Percentiles rank a stretch among this genome's conserved stretches.
phyloP scores from a whole-genome alignment of 2,113 vertebrate species.

The Illadopsis cleaveri region DNA sequence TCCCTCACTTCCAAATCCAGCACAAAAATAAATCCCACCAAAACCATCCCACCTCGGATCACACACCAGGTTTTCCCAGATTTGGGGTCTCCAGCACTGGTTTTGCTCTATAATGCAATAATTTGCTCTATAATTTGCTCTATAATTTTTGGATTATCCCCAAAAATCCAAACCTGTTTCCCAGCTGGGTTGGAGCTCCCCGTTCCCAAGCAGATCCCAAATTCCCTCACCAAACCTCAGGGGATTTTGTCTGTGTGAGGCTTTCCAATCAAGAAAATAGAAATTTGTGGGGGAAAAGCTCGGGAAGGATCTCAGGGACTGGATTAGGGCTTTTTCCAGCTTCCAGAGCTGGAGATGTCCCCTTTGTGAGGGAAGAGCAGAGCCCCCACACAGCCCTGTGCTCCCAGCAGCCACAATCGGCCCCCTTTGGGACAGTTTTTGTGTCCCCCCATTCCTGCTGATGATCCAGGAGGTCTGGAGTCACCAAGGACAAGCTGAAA shows the following conservation, averaged over 20 bases:
- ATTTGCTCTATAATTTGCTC: too few relatives aligned
- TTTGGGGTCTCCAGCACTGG: rapidly evolving
- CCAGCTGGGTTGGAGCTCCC: background rate
- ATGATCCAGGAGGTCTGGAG: background rate
- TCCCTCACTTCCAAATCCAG: background rate
- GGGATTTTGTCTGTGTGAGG: background rate
- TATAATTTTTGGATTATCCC: background rate
- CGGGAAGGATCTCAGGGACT: background rate
- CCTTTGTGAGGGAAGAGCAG: background rate
- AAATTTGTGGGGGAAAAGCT: background rate
- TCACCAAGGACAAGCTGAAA: background rate
- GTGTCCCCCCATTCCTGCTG: background rate
- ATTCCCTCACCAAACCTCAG: background rate
- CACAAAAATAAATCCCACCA: background rate
- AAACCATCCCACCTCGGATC: too few relatives aligned
- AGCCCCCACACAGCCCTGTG: background rate
- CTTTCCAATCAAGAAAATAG: background rate
- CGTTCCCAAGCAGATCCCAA: background rate
- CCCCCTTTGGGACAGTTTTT: rapidly evolving
- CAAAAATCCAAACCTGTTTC: background rate
- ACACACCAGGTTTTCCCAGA: rapidly evolving
- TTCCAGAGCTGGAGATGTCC: background rate
- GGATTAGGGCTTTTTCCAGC: background rate
- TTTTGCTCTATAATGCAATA: background rate
- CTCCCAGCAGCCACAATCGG: rapidly evolving